Evolutionary conservation across 1,140 invertebrate species (phyloP).

Genomic region (Melipona quadrifasciata): DNA sequence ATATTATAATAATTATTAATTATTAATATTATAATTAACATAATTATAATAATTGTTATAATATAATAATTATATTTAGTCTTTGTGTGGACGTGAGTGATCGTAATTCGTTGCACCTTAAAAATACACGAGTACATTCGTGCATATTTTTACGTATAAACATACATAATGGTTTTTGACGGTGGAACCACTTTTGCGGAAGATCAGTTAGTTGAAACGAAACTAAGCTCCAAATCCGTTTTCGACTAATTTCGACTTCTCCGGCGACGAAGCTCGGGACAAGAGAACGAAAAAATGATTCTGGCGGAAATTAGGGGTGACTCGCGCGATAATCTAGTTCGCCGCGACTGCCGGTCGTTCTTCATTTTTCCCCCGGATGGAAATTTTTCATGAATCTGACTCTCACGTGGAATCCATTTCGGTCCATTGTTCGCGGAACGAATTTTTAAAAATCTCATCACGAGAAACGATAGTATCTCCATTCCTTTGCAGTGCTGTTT

Average conservation of each 20-base stretch:
- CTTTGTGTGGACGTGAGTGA: too few species aligned
- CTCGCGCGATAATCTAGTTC: constrained; percentile 42
- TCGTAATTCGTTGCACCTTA: too few species aligned
- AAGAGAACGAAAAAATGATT: constrained; percentile 39
- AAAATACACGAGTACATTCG: too few species aligned
- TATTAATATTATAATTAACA: too few species aligned
- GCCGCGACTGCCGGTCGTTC: not conserved
- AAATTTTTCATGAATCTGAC: constrained; percentile 20
- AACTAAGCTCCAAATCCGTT: not conserved
- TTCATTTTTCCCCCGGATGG: not conserved
- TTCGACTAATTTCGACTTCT: constrained; percentile 47
- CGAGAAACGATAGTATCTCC: not conserved
- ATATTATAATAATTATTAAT: too few species aligned
- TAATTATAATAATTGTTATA: too few species aligned
- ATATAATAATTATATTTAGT: too few species aligned
- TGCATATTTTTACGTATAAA: too few species aligned
- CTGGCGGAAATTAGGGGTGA: not conserved
- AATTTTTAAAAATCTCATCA: not conserved
- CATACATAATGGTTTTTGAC: too few species aligned
- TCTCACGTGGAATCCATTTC: not conserved
- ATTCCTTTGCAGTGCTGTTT: not conserved
- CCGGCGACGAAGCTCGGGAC: not conserved
- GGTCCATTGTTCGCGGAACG: not conserved
- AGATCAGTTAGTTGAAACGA: not conserved
- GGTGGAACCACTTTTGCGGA: not conserved